Conservation (phyloP, 2,113 vertebrate genomes). For the Bungarus multicinctus region DNA sequence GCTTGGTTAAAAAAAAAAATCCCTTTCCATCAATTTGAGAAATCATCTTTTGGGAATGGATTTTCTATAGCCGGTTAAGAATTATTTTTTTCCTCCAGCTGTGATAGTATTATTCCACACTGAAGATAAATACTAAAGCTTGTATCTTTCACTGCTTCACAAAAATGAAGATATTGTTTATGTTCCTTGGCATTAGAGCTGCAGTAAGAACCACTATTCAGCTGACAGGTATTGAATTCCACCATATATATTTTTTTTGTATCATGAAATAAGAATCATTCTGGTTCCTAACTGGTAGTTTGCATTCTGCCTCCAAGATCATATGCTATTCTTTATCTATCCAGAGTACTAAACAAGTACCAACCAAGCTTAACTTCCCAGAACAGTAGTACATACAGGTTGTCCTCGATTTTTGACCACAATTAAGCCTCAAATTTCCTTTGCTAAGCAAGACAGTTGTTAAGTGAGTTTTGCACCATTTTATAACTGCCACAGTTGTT, state of each 20-base stretch:
- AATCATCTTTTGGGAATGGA: background rate
- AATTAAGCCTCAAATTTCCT: background rate
- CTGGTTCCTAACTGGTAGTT: background rate
- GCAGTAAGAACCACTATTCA: background rate
- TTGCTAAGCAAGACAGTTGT: background rate
- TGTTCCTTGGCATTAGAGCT: background rate
- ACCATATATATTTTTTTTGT: fast-evolving
- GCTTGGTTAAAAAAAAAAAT: background rate
- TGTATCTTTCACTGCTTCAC: background rate
- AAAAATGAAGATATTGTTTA: background rate
- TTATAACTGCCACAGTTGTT: too few relatives aligned
- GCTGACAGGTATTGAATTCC: background rate
- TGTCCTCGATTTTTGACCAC: background rate
- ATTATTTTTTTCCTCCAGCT: background rate
- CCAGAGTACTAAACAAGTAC: background rate
- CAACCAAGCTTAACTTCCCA: background rate
- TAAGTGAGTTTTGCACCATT: too few relatives aligned
- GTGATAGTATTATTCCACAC: background rate
- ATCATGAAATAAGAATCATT: background rate
- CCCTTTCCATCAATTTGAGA: background rate
- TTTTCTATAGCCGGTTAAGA: slow-evolving; percentile 6
- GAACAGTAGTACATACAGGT: background rate
- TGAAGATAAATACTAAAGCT: background rate
- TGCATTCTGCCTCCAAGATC: background rate
- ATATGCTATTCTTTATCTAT: background rate